These are phyloP conservation scores for Strigamia maritima DNA, from an alignment of 2,888 invertebrate species.

Conservation along the genomic window DNA sequence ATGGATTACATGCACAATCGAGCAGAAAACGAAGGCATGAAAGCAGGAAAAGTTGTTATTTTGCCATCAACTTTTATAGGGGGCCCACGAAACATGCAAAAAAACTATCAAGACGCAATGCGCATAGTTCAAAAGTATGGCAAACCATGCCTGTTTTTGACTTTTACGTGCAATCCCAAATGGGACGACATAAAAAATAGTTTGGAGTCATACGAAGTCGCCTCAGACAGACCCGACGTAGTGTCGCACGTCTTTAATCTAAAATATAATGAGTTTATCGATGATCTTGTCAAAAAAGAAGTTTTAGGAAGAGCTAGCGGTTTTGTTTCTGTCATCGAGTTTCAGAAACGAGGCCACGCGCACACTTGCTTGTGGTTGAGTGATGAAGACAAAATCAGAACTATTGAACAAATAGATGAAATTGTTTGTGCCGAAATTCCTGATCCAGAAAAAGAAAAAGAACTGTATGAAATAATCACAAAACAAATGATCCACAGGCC, in stretches of 20 bases:
- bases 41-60: slow-evolving; percentile 44
- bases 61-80: slow-evolving; percentile 50
- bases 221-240: slow-evolving; percentile 50
- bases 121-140: no score
- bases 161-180: slow-evolving; percentile 54
- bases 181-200: slow-evolving; percentile 52
- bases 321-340: slow-evolving; percentile 44
- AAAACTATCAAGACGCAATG: slow-evolving; percentile 54
- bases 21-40: no score
- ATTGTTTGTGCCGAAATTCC: no score
- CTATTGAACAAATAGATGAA: background rate
- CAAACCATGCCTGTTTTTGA: slow-evolving; percentile 53
- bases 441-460: no score
- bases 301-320: background rate
- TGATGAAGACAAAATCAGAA: slow-evolving; percentile 39
- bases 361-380: slow-evolving; percentile 42
- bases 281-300: background rate
- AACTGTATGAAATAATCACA: no score
- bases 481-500: slow-evolving; percentile 34
- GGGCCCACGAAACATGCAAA: slow-evolving; percentile 49
- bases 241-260: slow-evolving; percentile 49
- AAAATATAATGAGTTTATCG: background rate
- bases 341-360: slow-evolving; percentile 45
- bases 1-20: no score
- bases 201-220: slow-evolving; percentile 46